Evolutionary conservation across 2,888 invertebrate species (phyloP).

Genomic region (Epinotia ramella): DNA sequence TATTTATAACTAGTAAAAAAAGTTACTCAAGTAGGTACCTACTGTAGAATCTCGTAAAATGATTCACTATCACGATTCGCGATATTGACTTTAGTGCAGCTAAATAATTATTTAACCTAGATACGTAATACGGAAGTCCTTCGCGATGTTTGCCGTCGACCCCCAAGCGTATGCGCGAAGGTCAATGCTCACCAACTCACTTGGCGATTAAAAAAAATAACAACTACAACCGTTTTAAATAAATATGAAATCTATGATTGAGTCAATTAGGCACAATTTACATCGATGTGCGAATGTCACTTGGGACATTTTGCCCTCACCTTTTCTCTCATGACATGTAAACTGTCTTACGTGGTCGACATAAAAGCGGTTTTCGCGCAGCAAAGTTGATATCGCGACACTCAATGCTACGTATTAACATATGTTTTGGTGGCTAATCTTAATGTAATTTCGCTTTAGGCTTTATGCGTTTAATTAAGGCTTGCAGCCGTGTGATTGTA

Average conservation of each 20-base stretch:
- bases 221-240: background rate
- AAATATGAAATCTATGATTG: background rate
- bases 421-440: constrained; percentile 28
- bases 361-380: constrained; percentile 8
- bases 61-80: too few relatives aligned
- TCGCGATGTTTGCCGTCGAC: constrained; percentile 30
- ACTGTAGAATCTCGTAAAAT: too few relatives aligned
- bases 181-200: constrained; percentile 1
- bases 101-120: constrained; percentile 32
- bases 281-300: background rate
- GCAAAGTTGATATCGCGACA: background rate
- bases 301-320: background rate
- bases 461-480: constrained; percentile 18
- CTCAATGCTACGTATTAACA: background rate
- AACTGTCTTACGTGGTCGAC: background rate
- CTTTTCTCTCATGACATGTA: background rate
- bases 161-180: constrained; percentile 28
- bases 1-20: too few relatives aligned
- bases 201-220: background rate
- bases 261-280: background rate
- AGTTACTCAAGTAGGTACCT: too few relatives aligned
- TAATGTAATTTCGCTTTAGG: constrained; percentile 26
- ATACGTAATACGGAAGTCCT: constrained; percentile 28
- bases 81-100: constrained; percentile 11
- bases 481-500: constrained; percentile 1